These are phyloP conservation scores for Tachina fera DNA, from an alignment of 2,888 invertebrate species.

Conservation along the genomic window DNA sequence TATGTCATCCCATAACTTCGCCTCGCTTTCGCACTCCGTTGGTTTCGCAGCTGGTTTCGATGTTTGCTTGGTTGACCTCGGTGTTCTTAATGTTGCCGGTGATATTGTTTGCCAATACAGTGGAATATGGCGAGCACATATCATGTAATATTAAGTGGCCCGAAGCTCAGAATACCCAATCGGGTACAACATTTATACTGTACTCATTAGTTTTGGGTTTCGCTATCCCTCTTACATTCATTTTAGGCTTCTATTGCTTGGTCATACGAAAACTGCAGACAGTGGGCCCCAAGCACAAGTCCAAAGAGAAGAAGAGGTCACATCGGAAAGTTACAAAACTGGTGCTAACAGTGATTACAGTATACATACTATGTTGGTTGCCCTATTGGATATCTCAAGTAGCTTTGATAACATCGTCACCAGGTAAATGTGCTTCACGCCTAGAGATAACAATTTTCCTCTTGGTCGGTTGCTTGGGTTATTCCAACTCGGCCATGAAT, in stretches of 20 bases:
- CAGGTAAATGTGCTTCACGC: slow-evolving; percentile 87
- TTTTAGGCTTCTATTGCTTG: slow-evolving; percentile 93
- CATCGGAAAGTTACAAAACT: slow-evolving; percentile 96
- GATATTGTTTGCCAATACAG: slow-evolving; percentile 91
- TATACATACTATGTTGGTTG: slow-evolving; percentile 95
- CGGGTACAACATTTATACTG: slow-evolving; percentile 93
- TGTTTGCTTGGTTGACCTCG: slow-evolving; percentile 93
- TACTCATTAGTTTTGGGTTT: slow-evolving; percentile 95
- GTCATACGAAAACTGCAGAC: slow-evolving; percentile 94
- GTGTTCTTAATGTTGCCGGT: slow-evolving; percentile 95
- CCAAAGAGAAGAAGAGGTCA: slow-evolving; percentile 95
- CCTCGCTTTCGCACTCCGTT: slow-evolving; percentile 93
- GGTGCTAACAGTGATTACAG: slow-evolving; percentile 94
- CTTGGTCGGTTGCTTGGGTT: slow-evolving; percentile 90
- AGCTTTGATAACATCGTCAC: slow-evolving; percentile 89
- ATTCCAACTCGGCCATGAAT: slow-evolving; percentile 96
- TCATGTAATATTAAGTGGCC: slow-evolving; percentile 94
- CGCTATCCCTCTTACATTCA: slow-evolving; percentile 92
- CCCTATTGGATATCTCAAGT: slow-evolving; percentile 97
- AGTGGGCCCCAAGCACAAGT: slow-evolving; percentile 94
- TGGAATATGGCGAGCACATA: slow-evolving; percentile 84
- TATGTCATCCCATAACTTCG: slow-evolving; percentile 96
- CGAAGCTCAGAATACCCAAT: slow-evolving; percentile 85
- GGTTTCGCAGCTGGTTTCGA: slow-evolving; percentile 92
- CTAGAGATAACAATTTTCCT: slow-evolving; percentile 92